Evolutionary conservation across 1,140 invertebrate genomes (phyloP).

Genomic region (Lasioglossum albipes): DNA sequence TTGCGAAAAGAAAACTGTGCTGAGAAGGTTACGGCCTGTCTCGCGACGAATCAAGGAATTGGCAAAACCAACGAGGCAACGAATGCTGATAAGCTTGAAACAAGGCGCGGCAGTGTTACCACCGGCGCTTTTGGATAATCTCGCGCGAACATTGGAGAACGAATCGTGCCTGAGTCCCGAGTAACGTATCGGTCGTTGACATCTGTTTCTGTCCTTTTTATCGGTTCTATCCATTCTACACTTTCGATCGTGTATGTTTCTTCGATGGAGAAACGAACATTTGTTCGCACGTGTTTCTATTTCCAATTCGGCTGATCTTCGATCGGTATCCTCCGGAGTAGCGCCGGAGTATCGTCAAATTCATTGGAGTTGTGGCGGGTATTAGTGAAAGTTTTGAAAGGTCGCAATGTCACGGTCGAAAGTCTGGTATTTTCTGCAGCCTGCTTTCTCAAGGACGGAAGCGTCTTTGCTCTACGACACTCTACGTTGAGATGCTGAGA

Average conservation of each 20-base stretch:
- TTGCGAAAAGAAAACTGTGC: constrained; percentile 30
- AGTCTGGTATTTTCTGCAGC: not conserved
- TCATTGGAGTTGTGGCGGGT: not conserved
- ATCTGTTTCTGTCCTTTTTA: not conserved
- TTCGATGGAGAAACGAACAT: no score
- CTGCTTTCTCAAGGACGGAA: not conserved
- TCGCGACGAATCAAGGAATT: constrained; percentile 67
- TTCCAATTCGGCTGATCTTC: no score
- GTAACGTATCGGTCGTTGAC: constrained; percentile 61
- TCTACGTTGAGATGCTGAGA: no score
- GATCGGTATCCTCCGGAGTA: no score
- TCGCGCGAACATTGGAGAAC: constrained; percentile 69
- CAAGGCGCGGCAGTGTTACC: constrained; percentile 60
- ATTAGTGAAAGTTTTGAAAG: not conserved
- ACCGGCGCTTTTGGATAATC: constrained; percentile 65
- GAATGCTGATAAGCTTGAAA: constrained; percentile 64
- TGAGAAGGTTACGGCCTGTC: constrained; percentile 45
- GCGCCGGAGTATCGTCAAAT: not conserved
- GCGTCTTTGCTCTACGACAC: no score
- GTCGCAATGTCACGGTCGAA: not conserved
- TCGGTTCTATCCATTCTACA: not conserved
- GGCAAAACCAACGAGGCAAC: constrained; percentile 67
- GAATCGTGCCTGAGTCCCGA: constrained; percentile 72
- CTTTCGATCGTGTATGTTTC: not conserved
- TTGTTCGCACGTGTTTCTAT: no score